These are phyloP conservation scores for Hyalella azteca DNA, from an alignment of 2,888 invertebrate genomes.

Conservation along the genomic window DNA sequence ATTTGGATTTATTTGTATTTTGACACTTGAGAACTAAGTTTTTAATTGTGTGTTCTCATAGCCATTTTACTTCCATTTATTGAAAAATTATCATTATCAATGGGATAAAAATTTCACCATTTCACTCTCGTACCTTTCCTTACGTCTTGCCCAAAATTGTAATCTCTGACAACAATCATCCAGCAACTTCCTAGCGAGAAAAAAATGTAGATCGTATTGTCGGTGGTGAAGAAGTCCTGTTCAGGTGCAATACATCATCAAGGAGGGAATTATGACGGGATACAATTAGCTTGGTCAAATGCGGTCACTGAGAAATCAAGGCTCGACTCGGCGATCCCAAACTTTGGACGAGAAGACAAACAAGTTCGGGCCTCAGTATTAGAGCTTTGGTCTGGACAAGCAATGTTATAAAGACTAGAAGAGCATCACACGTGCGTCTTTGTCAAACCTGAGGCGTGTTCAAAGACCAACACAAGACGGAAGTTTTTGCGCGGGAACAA, in stretches of 20 bases:
- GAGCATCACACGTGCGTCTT: background rate
- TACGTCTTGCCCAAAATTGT: no score
- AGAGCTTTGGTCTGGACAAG: background rate
- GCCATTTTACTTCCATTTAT: no score
- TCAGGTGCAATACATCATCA: constrained; percentile 1
- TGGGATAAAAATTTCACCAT: no score
- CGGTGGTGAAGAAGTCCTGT: no score
- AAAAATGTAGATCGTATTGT: background rate
- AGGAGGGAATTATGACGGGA: background rate
- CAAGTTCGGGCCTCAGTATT: background rate
- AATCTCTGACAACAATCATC: no score
- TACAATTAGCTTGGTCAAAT: background rate
- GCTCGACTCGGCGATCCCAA: background rate
- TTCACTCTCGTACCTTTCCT: no score
- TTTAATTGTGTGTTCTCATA: no score
- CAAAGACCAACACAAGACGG: constrained; percentile 10
- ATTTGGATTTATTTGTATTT: no score
- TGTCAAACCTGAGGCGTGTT: background rate
- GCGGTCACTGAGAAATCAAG: background rate
- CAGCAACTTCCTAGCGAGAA: no score
- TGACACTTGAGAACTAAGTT: no score
- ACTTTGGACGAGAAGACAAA: constrained; percentile 28
- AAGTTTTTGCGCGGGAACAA: constrained; percentile 16
- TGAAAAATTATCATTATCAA: no score
- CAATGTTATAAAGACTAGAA: background rate